Evolutionary conservation across 2,888 invertebrate genomes (phyloP), one percentile per base, ranked within the genome.

Genomic region (Hesperia comma): DNA sequence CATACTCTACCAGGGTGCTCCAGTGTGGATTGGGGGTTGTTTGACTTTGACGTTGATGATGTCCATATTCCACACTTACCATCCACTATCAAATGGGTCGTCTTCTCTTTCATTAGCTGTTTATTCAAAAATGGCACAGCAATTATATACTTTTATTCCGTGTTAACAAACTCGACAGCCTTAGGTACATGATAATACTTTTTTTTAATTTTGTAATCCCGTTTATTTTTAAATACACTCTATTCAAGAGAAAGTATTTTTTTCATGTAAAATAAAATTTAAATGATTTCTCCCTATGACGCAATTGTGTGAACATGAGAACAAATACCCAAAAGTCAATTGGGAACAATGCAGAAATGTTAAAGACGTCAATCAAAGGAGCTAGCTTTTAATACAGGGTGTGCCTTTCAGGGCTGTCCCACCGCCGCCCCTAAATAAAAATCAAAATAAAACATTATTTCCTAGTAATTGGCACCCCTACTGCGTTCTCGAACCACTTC

Each of bases 371-470:
- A 88, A 90, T 90, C 90, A 90, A 88, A 88, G 81, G 81, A 83
- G 81, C 81, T 85, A 84, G 82, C 80, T 79, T 86, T 89, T 92
- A 92, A 91, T 92, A 80, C 80, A 86, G 83, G 89, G 91, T 92
- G 83, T 92, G 77, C 86, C 80, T 92, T 85, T 82, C 92, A 89
- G 85, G 90, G 88, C 71, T 85, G 88, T 92, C 92, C 90, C 91
- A 90, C 90, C 88, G 86, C 88, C 90, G 88, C 91, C 92, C 91
- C 89, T 88, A 91, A 92, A 91, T 90, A 90, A 90, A 92, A 90
- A 88, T 83, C 77, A 84, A 88, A 90, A 88, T 88, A 89, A 79
- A 89, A 90, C 86, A 88, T 88, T 92, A 90, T 91, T 90, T 89
- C 80, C 77, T 84, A 80, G 87, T 91, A 92, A 92, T 92, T 92